Conservation (phyloP, 1,140 invertebrate species). For the Drosophila quadrilineata region DNA sequence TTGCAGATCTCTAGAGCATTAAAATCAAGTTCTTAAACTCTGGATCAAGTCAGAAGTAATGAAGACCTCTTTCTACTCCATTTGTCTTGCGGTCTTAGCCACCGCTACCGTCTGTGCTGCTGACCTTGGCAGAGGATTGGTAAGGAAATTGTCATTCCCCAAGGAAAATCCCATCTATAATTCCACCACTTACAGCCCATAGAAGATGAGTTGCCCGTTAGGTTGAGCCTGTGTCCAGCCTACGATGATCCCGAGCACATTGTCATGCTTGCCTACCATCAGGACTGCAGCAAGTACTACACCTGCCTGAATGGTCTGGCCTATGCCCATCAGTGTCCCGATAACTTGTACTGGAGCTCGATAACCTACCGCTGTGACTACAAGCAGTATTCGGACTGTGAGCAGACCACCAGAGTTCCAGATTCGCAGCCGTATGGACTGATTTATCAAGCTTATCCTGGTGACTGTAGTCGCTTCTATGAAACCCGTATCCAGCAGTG, state of each 20-base stretch:
- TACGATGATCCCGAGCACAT: conserved; percentile 48
- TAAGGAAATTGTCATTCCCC: conserved; percentile 7
- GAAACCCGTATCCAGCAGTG: conserved; percentile 23
- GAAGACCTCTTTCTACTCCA: background rate
- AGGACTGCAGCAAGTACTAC: conserved; percentile 56
- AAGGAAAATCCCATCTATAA: background rate
- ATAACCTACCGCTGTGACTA: conserved; percentile 48
- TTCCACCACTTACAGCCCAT: background rate
- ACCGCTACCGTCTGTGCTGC: background rate
- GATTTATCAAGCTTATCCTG: conserved; percentile 36
- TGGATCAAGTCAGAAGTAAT: background rate
- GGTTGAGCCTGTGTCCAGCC: conserved; percentile 26
- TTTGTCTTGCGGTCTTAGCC: background rate
- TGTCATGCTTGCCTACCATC: conserved; percentile 34
- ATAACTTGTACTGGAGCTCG: conserved; percentile 53
- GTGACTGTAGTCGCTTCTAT: conserved; percentile 42
- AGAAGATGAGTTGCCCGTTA: background rate
- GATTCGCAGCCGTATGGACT: background rate
- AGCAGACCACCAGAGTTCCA: background rate
- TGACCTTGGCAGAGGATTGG: background rate
- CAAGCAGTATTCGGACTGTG: conserved; percentile 38
- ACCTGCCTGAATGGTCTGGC: conserved; percentile 31
- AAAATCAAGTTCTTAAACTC: background rate
- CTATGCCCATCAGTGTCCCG: conserved; percentile 38
- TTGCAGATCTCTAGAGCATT: background rate